Conservation (phyloP, 2,113 vertebrate genomes). For the Bos indicus region DNA sequence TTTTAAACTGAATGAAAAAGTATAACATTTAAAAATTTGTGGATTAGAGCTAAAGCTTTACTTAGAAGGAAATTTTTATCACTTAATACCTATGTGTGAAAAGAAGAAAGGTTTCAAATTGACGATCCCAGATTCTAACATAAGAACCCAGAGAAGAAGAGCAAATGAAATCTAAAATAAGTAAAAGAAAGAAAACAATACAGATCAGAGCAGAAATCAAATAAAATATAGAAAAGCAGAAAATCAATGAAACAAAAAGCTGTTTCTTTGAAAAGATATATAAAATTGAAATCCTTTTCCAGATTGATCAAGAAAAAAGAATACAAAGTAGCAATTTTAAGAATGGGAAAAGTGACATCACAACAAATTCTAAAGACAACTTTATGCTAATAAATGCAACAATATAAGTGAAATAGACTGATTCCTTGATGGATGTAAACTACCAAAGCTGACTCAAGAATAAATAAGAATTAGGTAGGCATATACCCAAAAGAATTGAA, state of each 20-base stretch:
- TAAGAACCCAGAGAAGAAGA: neutral
- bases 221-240: neutral
- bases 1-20: conserved; percentile 2
- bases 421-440: neutral
- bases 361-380: conserved; percentile 20
- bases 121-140: neutral
- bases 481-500: neutral
- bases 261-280: neutral
- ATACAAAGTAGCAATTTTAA: neutral
- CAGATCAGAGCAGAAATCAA: neutral
- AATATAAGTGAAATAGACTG: neutral
- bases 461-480: neutral
- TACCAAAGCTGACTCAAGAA: neutral
- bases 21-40: neutral
- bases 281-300: neutral
- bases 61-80: neutral
- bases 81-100: neutral
- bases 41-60: neutral
- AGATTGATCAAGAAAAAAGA: conserved; percentile 1
- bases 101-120: neutral
- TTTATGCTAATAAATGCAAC: neutral
- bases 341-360: neutral
- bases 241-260: neutral
- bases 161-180: neutral
- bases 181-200: neutral